Evolutionary conservation across 2,113 vertebrate species (phyloP).

Genomic region (Platysternon megacephalum): DNA sequence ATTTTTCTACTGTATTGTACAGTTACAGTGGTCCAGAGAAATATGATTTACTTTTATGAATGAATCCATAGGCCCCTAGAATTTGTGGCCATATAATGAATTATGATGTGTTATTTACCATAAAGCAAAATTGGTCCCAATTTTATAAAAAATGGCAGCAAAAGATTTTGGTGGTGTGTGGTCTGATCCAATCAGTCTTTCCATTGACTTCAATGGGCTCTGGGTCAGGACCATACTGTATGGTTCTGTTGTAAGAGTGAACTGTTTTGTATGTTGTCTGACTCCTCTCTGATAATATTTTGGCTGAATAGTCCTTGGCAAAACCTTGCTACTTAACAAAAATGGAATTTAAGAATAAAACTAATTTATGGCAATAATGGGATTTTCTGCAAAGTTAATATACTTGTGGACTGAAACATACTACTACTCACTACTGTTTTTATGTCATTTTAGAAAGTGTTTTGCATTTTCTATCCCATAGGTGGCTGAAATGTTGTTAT

Average conservation of each 20-base stretch:
- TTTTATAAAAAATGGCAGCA: not conserved
- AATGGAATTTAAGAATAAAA: not conserved
- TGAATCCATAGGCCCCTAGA: not conserved
- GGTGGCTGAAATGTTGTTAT: not conserved
- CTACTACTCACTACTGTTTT: not conserved
- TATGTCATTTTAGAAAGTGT: not conserved
- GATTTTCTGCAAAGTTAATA: not conserved
- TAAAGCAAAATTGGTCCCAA: not conserved
- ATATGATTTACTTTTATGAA: not conserved
- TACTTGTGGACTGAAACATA: accelerated
- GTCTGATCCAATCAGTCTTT: not conserved
- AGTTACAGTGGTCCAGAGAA: not conserved
- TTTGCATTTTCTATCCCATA: not conserved
- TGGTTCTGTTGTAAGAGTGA: not conserved
- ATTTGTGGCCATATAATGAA: not conserved
- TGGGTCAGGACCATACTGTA: not conserved
- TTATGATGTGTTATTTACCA: not conserved
- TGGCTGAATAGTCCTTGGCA: not conserved
- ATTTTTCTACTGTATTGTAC: not conserved
- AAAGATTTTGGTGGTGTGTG: not conserved
- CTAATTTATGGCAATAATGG: not conserved
- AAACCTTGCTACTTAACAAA: not conserved
- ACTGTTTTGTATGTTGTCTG: not conserved
- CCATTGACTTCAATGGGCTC: not conserved
- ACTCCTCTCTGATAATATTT: not conserved